These are phyloP conservation scores for Catharus bicknelli DNA, from an alignment of 2,113 vertebrate species.

Conservation along the genomic window DNA sequence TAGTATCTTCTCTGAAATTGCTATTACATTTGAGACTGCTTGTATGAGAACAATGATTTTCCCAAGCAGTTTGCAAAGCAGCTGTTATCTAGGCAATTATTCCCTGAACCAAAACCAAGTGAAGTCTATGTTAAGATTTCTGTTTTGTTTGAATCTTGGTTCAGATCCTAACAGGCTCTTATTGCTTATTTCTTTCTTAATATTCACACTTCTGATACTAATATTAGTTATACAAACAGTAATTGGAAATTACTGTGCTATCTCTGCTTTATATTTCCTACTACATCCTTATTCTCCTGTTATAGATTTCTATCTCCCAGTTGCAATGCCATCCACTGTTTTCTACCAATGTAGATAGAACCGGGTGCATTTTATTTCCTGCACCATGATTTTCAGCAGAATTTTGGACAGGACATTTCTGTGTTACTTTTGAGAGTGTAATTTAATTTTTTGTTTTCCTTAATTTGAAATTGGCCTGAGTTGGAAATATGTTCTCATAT, in stretches of 20 bases:
- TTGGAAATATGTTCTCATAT: not conserved
- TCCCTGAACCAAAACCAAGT: not conserved
- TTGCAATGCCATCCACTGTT: not conserved
- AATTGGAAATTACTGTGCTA: not conserved
- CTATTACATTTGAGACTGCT: not conserved
- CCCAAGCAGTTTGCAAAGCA: not conserved
- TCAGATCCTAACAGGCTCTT: not conserved
- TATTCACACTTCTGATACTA: not conserved
- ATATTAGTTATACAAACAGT: not conserved
- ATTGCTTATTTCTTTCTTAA: not conserved
- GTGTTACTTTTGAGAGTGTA: fast-evolving
- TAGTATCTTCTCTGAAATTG: not conserved
- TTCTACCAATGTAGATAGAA: not conserved
- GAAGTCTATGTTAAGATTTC: not conserved
- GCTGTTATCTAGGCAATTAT: not conserved
- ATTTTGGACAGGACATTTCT: not conserved
- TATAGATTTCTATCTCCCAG: not conserved
- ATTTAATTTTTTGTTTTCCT: not conserved
- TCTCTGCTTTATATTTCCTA: not conserved
- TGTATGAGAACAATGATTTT: not conserved
- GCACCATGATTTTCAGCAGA: not conserved
- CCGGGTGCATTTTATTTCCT: not conserved
- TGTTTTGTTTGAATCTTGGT: not conserved
- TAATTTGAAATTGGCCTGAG: not conserved
- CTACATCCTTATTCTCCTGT: not conserved